Evolutionary conservation across 2,888 invertebrate species (phyloP).

Genomic region (Plusia festucae): DNA sequence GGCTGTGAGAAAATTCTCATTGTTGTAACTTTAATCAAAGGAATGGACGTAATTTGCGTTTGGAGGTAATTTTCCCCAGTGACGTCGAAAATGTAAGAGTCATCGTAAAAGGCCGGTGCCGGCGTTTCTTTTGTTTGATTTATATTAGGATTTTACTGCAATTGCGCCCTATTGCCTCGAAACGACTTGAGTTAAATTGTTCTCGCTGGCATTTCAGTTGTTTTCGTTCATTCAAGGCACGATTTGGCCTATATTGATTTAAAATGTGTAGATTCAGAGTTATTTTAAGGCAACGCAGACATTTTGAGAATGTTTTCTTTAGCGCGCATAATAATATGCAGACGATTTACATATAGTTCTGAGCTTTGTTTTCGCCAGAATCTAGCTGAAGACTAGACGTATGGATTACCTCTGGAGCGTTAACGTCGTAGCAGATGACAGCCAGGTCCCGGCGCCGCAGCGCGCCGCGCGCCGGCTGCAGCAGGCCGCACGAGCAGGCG

Average conservation of each 20-base stretch:
- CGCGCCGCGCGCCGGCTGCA: constrained; percentile 67
- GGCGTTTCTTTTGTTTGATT: constrained; percentile 18
- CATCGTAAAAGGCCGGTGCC: constrained; percentile 28
- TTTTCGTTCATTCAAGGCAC: constrained; percentile 27
- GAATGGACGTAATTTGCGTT: constrained; percentile 25
- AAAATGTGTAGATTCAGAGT: background rate
- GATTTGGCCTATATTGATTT: background rate
- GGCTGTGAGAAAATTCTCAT: constrained; percentile 19
- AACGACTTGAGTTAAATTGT: constrained; percentile 31
- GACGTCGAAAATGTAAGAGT: constrained; percentile 18
- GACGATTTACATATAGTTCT: background rate
- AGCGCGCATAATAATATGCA: background rate
- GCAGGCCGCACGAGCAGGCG: constrained; percentile 69
- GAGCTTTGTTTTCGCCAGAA: background rate
- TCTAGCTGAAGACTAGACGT: background rate
- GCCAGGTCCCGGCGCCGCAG: constrained; percentile 41
- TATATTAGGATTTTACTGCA: constrained; percentile 33
- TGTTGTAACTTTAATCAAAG: constrained; percentile 19
- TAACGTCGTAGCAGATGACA: constrained; percentile 61
- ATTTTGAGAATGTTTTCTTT: background rate
- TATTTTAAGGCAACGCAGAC: background rate
- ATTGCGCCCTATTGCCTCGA: constrained; percentile 22
- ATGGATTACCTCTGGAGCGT: constrained; percentile 66
- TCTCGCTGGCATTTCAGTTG: constrained; percentile 18
- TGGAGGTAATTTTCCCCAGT: constrained; percentile 7